These are phyloP conservation scores for Drosophila equinoxialis DNA, from an alignment of 1,140 invertebrate genomes.

Conservation along the genomic window DNA sequence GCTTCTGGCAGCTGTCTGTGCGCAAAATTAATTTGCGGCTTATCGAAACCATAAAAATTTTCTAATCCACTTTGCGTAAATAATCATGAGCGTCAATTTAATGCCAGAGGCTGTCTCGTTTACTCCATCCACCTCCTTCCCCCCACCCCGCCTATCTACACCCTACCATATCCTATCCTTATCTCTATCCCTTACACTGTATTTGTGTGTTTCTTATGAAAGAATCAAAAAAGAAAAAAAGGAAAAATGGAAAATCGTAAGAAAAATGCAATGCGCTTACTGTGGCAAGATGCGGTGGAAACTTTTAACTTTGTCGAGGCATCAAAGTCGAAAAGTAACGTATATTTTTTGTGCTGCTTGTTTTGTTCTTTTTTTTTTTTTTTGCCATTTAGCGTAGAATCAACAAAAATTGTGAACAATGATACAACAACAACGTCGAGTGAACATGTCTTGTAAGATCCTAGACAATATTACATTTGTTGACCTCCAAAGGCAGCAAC, in stretches of 20 bases:
- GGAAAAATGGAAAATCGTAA: not conserved
- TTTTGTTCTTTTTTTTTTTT: slow-evolving; percentile 29
- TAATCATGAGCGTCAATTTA: slow-evolving; percentile 61
- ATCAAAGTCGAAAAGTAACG: slow-evolving; percentile 59
- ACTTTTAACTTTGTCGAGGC: slow-evolving; percentile 51
- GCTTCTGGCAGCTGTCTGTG: slow-evolving; percentile 33
- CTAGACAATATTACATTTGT: slow-evolving; percentile 62
- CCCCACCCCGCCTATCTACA: not conserved
- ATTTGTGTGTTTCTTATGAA: slow-evolving; percentile 39
- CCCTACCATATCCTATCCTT: not conserved
- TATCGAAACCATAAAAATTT: slow-evolving; percentile 59
- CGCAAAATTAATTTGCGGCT: slow-evolving; percentile 60
- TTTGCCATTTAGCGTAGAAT: slow-evolving; percentile 53
- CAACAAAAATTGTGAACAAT: slow-evolving; percentile 53
- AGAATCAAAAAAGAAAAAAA: not conserved
- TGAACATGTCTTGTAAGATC: slow-evolving; percentile 41
- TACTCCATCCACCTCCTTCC: not conserved
- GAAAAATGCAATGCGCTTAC: slow-evolving; percentile 37
- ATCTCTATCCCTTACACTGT: slow-evolving; percentile 2
- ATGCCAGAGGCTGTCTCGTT: slow-evolving; percentile 39
- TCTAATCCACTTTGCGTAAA: slow-evolving; percentile 62
- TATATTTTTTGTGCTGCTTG: too few species aligned
- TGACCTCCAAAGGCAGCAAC: slow-evolving; percentile 46
- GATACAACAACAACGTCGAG: slow-evolving; percentile 19
- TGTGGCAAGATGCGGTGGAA: slow-evolving; percentile 29